Base-by-base conservation (phyloP, 1,140 invertebrate genomes). In the Ceratina japonica region DNA sequence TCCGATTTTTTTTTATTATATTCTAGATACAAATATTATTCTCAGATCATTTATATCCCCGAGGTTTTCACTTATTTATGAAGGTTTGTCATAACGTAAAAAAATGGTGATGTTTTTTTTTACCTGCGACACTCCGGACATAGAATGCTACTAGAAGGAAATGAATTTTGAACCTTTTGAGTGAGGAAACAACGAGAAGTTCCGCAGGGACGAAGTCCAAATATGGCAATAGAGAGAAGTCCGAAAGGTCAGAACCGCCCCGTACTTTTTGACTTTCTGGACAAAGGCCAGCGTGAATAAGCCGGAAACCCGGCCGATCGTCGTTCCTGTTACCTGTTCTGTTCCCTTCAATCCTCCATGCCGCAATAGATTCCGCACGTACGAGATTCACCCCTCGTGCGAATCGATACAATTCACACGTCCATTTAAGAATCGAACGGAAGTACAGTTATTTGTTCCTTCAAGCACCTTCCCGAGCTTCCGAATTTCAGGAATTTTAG, bases 221-320 rank as follows among this genome's bases (percentile, higher is more conserved):
- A 37, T 75, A 64, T 75, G 61, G 83, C 70, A 68, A 77, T 70
- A 73, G 85, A 87, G 86, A 89, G 82, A 89, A 86, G 80, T 68
- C 31, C 64, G 62, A 61, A 84, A 75, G 82, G 56, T 81, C 70
- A 44, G 76, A 74, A 78, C 85, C 87, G 86, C 87, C 89, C 80
- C 87, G 83, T 65, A 88, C 82, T 88, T 89, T 88, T 89, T 87
- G 87, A 90, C 88, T 90, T 90, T 84, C 80, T 82, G 59, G 52
- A 88, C 56, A 80, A 82, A 49, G 51, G 51, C 44, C n/a, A 12
- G 44, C 31, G 44, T 89, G 87, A 91, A 91, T 91, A 79, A 81
- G 89, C 89, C 90, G 90, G 90, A 91, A 90, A 90, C 86, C 85
- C 88, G 88, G 82, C 87, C 83, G 79, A 86, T 89, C 85, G 76